phyloP scores from a whole-genome alignment of 2,888 invertebrate genomes.

The Amphiduros pacificus region DNA sequence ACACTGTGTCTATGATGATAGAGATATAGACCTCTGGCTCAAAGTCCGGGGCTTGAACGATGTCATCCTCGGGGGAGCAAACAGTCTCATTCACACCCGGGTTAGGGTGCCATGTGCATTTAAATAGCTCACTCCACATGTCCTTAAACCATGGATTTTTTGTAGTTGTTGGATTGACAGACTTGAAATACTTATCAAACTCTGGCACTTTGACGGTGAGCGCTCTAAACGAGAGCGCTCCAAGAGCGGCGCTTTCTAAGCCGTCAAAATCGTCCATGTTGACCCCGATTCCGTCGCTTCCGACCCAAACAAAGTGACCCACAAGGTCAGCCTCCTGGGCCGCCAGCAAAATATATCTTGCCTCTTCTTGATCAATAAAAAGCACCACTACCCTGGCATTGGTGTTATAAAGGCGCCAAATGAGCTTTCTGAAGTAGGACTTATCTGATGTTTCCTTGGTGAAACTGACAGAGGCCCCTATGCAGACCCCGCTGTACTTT shows the following conservation, averaged over 20 bases:
- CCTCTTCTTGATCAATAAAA: constrained; percentile 44
- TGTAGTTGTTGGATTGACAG: constrained; percentile 25
- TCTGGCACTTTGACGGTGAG: constrained; percentile 21
- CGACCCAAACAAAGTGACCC: constrained; percentile 48
- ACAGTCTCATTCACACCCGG: not conserved
- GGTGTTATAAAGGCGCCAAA: constrained; percentile 20
- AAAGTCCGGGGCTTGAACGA: not conserved
- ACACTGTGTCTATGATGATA: not conserved
- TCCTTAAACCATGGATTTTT: constrained; percentile 43
- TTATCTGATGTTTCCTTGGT: not conserved
- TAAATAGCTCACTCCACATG: constrained; percentile 40
- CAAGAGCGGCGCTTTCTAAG: constrained; percentile 36
- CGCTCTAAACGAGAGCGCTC: constrained; percentile 33
- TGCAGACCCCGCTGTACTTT: constrained; percentile 33
- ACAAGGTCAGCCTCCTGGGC: constrained; percentile 24
- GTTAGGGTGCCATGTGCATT: constrained; percentile 32
- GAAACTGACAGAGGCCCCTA: constrained; percentile 35
- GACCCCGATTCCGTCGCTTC: constrained; percentile 42
- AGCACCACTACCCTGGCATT: constrained; percentile 42
- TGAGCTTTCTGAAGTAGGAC: constrained; percentile 21
- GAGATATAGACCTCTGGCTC: not conserved
- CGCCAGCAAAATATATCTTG: constrained; percentile 32
- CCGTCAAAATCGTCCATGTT: constrained; percentile 31
- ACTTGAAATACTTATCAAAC: constrained; percentile 38
- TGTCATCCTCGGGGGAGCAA: not conserved